These are phyloP conservation scores for Theodoxus fluviatilis DNA, from an alignment of 2,888 invertebrate genomes.

Conservation along the genomic window DNA sequence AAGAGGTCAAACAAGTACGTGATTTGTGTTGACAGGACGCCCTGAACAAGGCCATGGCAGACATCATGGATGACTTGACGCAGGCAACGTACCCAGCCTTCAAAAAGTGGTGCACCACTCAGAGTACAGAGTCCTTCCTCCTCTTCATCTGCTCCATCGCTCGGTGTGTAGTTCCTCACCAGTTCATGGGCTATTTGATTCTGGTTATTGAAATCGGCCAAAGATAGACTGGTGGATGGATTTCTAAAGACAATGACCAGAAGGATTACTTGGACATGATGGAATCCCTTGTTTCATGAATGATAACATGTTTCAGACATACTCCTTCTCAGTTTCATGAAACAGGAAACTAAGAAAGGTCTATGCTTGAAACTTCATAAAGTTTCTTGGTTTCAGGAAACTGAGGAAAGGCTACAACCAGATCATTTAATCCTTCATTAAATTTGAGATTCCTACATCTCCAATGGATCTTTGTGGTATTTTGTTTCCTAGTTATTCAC, in stretches of 20 bases:
- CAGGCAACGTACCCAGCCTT: constrained; percentile 84
- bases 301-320: neutral
- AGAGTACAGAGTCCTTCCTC: constrained; percentile 79
- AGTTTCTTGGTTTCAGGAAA: too few relatives aligned
- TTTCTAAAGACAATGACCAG: too few relatives aligned
- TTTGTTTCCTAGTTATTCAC: too few relatives aligned
- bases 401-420: too few relatives aligned
- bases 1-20: too few relatives aligned
- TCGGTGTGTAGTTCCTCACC: constrained; percentile 60
- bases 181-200: too few relatives aligned
- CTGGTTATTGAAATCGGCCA: too few relatives aligned
- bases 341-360: neutral
- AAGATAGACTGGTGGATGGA: too few relatives aligned
- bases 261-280: neutral
- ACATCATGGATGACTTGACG: constrained; percentile 85
- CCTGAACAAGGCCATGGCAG: constrained; percentile 66
- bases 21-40: neutral
- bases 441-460: too few relatives aligned
- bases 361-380: too few relatives aligned
- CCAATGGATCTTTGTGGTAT: too few relatives aligned
- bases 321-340: neutral
- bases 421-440: too few relatives aligned
- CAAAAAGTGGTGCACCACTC: constrained; percentile 71
- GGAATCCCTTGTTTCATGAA: neutral
- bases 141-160: constrained; percentile 74